These are phyloP conservation scores for Saccostrea cuccullata DNA, from an alignment of 1,140 invertebrate species.

Conservation along the genomic window DNA sequence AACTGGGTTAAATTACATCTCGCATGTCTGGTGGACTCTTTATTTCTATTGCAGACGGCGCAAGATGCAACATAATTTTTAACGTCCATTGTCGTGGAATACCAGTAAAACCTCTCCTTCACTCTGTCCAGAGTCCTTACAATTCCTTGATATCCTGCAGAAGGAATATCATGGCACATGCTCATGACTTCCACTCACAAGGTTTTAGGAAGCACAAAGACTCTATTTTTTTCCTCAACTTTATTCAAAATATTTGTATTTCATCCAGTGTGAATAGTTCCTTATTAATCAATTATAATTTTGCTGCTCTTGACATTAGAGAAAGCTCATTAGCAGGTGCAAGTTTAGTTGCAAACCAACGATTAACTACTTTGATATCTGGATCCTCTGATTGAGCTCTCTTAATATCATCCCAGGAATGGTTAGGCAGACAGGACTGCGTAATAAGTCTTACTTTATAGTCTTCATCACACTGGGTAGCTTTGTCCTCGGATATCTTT, in stretches of 20 bases:
- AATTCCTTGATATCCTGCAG: slow-evolving; percentile 26
- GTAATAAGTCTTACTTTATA: background rate
- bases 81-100: slow-evolving; percentile 39
- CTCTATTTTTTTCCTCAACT: background rate
- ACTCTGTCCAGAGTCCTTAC: background rate
- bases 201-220: background rate
- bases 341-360: background rate
- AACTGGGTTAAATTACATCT: slow-evolving; percentile 29
- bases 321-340: slow-evolving; percentile 21
- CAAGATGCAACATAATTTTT: slow-evolving; percentile 43
- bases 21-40: slow-evolving; percentile 27
- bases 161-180: too few relatives aligned
- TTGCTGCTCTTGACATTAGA: background rate
- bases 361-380: background rate
- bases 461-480: background rate
- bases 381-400: too few relatives aligned
- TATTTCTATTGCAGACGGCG: slow-evolving; percentile 42
- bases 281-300: slow-evolving; percentile 34
- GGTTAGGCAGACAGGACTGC: background rate
- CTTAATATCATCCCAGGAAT: too few relatives aligned
- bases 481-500: background rate
- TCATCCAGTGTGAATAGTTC: slow-evolving; percentile 4
- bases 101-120: slow-evolving; percentile 38
- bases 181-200: too few relatives aligned
- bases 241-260: background rate